These are phyloP conservation scores for Chloroceryle inda DNA, from an alignment of 2,797 vertebrate species.

Conservation along the genomic window DNA sequence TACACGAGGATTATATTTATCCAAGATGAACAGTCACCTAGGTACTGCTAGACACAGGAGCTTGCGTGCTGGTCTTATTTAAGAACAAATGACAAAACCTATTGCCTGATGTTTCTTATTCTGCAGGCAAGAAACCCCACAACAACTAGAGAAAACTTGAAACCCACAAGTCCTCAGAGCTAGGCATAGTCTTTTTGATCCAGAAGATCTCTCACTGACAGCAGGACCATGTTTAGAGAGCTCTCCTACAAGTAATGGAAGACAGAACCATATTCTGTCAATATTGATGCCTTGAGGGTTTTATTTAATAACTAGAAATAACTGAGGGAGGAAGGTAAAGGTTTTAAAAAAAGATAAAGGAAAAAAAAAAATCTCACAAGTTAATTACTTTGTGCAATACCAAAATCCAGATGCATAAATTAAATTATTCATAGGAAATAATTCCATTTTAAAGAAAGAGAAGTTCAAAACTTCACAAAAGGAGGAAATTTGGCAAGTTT, in stretches of 20 bases:
- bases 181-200: neutral
- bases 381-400: neutral
- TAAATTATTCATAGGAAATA: neutral
- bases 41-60: neutral
- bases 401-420: neutral
- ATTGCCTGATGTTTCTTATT: neutral
- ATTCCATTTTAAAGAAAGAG: neutral
- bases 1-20: neutral
- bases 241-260: neutral
- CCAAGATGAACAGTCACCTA: neutral
- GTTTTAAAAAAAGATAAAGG: neutral
- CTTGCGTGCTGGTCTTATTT: neutral
- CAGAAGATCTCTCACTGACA: neutral
- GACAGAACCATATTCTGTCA: neutral
- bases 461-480: neutral
- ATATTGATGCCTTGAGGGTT: neutral
- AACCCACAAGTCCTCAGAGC: neutral
- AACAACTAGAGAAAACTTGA: neutral
- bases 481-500: neutral
- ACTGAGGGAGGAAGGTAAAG: neutral
- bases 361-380: neutral
- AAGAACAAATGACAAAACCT: neutral
- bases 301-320: neutral
- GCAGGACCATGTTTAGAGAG: neutral
- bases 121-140: neutral